Base-by-base conservation (phyloP, 2,888 invertebrate species). In the Drosophila neonasuta region DNA sequence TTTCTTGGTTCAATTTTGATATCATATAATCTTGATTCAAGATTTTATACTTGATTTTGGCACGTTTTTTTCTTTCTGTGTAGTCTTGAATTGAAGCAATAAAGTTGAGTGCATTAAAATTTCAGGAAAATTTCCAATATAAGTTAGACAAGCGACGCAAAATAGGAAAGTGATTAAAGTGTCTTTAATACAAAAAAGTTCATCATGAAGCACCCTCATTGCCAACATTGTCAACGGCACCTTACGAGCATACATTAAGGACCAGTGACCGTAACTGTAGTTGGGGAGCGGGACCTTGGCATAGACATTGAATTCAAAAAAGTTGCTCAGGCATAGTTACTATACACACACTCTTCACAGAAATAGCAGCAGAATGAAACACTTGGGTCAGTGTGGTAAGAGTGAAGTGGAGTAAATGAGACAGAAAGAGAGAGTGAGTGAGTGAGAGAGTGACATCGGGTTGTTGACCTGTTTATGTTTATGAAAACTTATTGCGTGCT, bases 401-500 rank as follows among this genome's bases (percentile, higher is more conserved):
- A 11, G 48, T 13, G 17, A 10, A 11, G 36, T 3, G 46, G 17
- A 17, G 24, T 9, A 29, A 24, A 24, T 24, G 24, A 24, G 24
- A 24, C 24, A 24, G 24, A 24, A 24, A 24, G 2, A 13, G 24
- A 9, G 34, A n/a, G 24, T 46, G 17, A 15, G 20, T 6, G 30
- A 4, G 41, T 34, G 32, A 20, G 3, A 8, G 9, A 30, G 51
- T 32, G 63, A 46, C 59, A 55, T 44, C 30, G 75, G 85, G 75
- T 79, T 72, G 73, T 64, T 77, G 84, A 84, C 84, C 84, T 61
- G 74, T 36, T 74, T 83, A 61, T 79, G 63, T 81, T 74, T 71
- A 74, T 65, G 60, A 57, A 79, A 81, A 72, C 60, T 57, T 76
- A 75, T 76, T 76, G 75, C 75, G 75, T 76, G 76, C 69, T 72